Base-by-base conservation (phyloP, 2,113 vertebrate species). In the Eleginops maclovinus region DNA sequence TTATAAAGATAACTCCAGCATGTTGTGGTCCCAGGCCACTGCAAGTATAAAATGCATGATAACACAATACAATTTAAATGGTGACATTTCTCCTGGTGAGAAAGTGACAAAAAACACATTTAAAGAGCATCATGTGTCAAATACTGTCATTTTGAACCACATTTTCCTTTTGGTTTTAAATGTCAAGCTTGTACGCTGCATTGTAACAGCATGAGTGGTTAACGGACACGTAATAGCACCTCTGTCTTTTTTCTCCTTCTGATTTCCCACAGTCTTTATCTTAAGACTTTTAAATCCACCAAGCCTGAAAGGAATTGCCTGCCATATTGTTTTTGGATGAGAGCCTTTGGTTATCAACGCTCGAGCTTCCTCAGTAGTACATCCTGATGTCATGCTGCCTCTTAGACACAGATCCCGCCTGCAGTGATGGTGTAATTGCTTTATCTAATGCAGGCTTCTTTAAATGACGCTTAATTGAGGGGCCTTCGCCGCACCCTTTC, bases 401-500 rank as follows among this genome's bases (percentile, higher is more conserved):
- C 62, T 79, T 62, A 82, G 79, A 59, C 47, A 44, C 66, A 49
- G 22, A 53, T 54, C 28, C 63, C 81, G 80, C 83, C 75, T 60
- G 54, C 85, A 88, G 85, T 43, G 65, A 77, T 79, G 77, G 36
- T 54, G 51, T 86, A 88, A 90, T 90, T 90, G 82, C 86, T 89
- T 91, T 90, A 94, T 86, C 89, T 90, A 76, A 79, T 17, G 21
- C 19, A 12, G 58, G 68, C 77, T 83, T 88, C 84, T 91, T 92
- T 87, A 89, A 91, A 89, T 44, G 70, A 56, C 3, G 69, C 31
- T 77, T 92, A 92, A 93, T 92, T 93, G 77, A 82, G 73, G n/a
- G 79, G 49, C 9, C 31, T 43, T 66, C 53, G 22, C 91, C 85
- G 69, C 90, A 90, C 91, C 93, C 89, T 88, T 92, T 93, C 93